A percentile compares a stretch with the other conserved stretches of the same genome.
Conservation (phyloP, 1,140 invertebrate genomes). For the Drosophila kanapiae region DNA sequence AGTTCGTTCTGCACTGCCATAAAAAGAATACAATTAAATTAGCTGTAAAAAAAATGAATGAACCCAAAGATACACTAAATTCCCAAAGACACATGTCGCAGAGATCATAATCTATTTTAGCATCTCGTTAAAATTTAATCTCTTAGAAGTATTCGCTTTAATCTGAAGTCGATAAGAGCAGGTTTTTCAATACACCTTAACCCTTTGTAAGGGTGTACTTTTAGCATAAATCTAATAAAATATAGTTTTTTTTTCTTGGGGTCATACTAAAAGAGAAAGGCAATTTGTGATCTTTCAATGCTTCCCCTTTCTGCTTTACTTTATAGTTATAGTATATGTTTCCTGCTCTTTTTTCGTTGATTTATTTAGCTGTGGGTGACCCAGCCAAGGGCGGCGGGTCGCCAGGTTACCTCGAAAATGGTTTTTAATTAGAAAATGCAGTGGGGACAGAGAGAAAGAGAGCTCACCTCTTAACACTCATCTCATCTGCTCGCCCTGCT, state of each 20-base stretch:
- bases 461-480: constrained; percentile 22
- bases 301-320: constrained; percentile 16
- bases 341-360: constrained; percentile 2
- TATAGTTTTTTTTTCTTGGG: background rate
- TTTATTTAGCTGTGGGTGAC: constrained; percentile 37
- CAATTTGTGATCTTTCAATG: constrained; percentile 46
- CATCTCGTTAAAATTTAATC: constrained; percentile 11
- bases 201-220: no score
- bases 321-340: background rate
- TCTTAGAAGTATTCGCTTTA: background rate
- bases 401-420: constrained; percentile 34
- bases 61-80: constrained; percentile 1
- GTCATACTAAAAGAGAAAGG: constrained; percentile 45
- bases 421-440: constrained; percentile 37
- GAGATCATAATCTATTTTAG: constrained; percentile 7
- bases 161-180: background rate
- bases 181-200: background rate
- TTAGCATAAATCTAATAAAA: no score
- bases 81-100: constrained; percentile 5
- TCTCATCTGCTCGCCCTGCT: constrained; percentile 10
- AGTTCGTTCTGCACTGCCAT: constrained; percentile 19
- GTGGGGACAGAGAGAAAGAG: background rate
- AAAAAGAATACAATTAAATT: constrained; percentile 17
- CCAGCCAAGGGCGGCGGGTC: constrained; percentile 24
- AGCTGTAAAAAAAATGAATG: constrained; percentile 17